phyloP scores from a whole-genome alignment of 1,140 invertebrate species.

The Tetraneura akinire region DNA sequence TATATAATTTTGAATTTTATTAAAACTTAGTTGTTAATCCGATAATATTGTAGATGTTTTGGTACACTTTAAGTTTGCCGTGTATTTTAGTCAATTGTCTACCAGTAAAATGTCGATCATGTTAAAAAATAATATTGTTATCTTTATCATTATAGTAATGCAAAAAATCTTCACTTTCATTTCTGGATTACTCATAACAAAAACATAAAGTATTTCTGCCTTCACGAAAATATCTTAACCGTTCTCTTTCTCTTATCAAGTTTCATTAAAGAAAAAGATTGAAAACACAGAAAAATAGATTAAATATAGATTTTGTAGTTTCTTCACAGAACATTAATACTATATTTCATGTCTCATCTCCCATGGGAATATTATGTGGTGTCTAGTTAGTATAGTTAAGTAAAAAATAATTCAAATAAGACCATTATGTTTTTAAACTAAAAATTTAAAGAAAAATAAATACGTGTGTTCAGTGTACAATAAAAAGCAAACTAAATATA shows the following conservation, averaged over 20 bases:
- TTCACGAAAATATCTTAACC: not conserved
- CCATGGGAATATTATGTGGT: slow-evolving; percentile 1
- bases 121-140: not conserved
- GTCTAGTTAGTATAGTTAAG: not conserved
- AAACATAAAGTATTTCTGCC: too few species aligned
- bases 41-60: slow-evolving; percentile 7
- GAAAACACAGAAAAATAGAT: slow-evolving; percentile 28
- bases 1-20: not conserved
- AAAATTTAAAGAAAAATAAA: not conserved
- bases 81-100: not conserved
- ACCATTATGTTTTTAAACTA: not conserved
- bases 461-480: too few species aligned
- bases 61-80: not conserved
- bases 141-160: too few species aligned
- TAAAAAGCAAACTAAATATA: not conserved
- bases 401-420: slow-evolving; percentile 16
- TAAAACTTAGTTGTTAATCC: not conserved
- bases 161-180: too few species aligned
- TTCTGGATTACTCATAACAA: too few species aligned
- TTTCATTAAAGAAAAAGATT: not conserved
- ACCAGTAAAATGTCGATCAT: not conserved
- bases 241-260: not conserved
- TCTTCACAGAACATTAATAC: not conserved
- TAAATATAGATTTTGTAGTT: slow-evolving; percentile 45
- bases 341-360: slow-evolving; percentile 21